These are phyloP conservation scores for Ciona savignyi DNA, from an alignment of 23 tunicate species.

Conservation along the genomic window DNA sequence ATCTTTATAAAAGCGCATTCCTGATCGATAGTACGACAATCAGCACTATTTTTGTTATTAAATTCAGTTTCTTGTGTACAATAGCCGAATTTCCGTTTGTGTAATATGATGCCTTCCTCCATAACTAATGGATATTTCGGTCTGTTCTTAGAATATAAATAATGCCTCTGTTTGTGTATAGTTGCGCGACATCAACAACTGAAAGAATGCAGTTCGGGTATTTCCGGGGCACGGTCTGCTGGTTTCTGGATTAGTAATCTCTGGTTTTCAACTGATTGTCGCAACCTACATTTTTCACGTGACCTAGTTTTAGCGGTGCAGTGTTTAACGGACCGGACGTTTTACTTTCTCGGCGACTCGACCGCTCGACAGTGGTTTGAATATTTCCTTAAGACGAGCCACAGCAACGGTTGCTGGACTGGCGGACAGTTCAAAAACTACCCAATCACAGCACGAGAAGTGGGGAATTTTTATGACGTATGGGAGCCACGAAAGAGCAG, in stretches of 20 bases:
- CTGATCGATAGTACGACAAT: no score
- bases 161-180: no score
- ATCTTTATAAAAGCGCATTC: neutral
- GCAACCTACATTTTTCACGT: neutral
- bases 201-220: neutral
- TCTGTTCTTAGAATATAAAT: no score
- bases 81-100: no score
- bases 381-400: neutral
- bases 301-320: neutral
- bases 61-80: no score
- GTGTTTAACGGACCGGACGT: constrained; percentile 6
- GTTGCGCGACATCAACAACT: no score
- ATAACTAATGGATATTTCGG: no score
- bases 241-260: constrained; percentile 7
- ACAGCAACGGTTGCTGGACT: neutral
- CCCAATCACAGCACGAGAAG: neutral
- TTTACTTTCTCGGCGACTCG: constrained; percentile 16
- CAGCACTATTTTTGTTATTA: no score
- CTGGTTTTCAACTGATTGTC: constrained; percentile 10
- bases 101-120: no score
- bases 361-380: constrained; percentile 20
- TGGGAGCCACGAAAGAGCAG: constrained; percentile 18
- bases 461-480: neutral
- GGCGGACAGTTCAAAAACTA: neutral
- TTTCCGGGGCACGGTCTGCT: neutral